phyloP scores from a whole-genome alignment of 2,888 invertebrate genomes.

The Hesperia comma region DNA sequence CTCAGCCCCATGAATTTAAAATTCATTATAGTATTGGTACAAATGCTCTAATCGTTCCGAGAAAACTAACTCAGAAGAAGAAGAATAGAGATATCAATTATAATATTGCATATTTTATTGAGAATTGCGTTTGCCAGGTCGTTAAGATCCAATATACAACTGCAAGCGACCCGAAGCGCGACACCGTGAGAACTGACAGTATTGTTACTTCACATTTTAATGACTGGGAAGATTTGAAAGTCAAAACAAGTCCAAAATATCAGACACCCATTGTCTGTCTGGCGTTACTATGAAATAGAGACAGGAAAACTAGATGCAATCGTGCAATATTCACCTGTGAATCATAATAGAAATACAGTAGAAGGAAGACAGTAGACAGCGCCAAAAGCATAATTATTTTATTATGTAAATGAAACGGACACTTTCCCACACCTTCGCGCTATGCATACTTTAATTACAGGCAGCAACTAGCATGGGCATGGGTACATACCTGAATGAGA shows the following conservation, averaged over 20 bases:
- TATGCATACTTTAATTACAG: too few species aligned
- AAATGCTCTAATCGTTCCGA: neutral
- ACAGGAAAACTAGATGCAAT: neutral
- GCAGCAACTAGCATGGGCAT: too few species aligned
- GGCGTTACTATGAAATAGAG: constrained; percentile 7
- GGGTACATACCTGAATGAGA: too few species aligned
- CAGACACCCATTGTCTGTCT: constrained; percentile 16
- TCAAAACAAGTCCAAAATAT: constrained; percentile 25
- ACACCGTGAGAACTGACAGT: constrained; percentile 56
- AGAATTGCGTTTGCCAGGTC: neutral
- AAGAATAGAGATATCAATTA: neutral
- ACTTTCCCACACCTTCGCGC: too few species aligned
- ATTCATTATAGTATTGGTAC: too few species aligned
- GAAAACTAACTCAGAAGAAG: neutral
- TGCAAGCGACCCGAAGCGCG: constrained; percentile 44
- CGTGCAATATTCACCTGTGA: neutral
- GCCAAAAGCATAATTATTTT: too few species aligned
- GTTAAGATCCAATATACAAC: neutral
- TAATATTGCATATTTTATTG: neutral
- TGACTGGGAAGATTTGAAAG: constrained; percentile 32
- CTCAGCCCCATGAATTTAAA: too few species aligned
- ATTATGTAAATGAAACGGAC: too few species aligned
- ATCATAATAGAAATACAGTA: too few species aligned
- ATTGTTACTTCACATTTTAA: constrained; percentile 32
- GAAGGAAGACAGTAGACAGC: too few species aligned